Percentiles rank a stretch among this genome's conserved stretches.
phyloP scores from a whole-genome alignment of 2,888 invertebrate species.

The Spodoptera exigua region DNA sequence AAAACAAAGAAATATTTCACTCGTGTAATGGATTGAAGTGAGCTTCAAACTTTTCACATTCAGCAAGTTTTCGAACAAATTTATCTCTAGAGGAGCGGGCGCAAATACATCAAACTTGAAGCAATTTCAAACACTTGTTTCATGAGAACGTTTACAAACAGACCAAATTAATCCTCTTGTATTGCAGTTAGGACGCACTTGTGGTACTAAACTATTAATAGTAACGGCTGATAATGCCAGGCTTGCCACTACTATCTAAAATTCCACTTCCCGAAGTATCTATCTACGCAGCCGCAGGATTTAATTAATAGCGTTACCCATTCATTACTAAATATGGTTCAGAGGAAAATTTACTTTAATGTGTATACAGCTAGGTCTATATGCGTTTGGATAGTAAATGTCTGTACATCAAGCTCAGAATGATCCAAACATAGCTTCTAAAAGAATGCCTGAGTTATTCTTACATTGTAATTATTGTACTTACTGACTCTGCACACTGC shows the following conservation, averaged over 20 bases:
- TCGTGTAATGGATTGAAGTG: constrained; percentile 89
- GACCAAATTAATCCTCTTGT: constrained; percentile 69
- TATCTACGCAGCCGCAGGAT: constrained; percentile 12
- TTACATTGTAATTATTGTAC: too few relatives aligned
- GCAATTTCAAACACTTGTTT: constrained; percentile 87
- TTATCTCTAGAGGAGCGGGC: constrained; percentile 85
- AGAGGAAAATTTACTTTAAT: constrained; percentile 16
- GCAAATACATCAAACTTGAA: constrained; percentile 88
- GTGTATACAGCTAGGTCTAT: background rate
- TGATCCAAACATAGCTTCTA: too few relatives aligned
- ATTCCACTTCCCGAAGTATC: constrained; percentile 28
- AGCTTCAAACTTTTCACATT: constrained; percentile 89
- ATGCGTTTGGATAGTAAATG: background rate
- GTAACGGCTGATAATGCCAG: constrained; percentile 22
- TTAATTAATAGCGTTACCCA: constrained; percentile 30
- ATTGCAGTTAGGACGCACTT: constrained; percentile 42
- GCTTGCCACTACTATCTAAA: constrained; percentile 22
- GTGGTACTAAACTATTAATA: constrained; percentile 34
- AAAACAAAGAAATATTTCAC: constrained; percentile 89
- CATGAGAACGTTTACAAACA: constrained; percentile 79
- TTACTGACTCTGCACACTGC: too few relatives aligned
- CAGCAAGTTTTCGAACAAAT: constrained; percentile 88
- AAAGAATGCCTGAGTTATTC: too few relatives aligned
- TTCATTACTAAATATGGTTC: constrained; percentile 21
- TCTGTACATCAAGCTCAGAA: too few relatives aligned